Conservation (phyloP, 2,797 vertebrate genomes). For the Nannoperca australis region DNA sequence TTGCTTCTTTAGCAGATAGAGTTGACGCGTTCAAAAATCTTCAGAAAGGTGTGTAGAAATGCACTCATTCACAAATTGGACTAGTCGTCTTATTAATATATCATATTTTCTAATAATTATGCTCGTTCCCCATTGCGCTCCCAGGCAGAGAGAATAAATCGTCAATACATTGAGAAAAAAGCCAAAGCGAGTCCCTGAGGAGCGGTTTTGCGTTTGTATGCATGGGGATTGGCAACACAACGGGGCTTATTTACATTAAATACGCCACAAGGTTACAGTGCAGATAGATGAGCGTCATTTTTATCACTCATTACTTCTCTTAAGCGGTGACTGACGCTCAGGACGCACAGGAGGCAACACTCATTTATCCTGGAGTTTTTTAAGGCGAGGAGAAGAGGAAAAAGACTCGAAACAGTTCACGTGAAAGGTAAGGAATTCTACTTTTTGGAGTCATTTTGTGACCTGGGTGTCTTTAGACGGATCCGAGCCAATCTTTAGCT, state of each 20-base stretch:
- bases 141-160: constrained; percentile 91
- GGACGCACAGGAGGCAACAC: constrained; percentile 88
- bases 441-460: constrained; percentile 72
- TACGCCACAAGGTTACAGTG: constrained; percentile 99
- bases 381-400: constrained; percentile 84
- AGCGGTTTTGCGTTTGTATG: constrained; percentile 91
- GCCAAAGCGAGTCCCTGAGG: constrained; percentile 88
- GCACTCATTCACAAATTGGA: constrained; percentile 70
- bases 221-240: constrained; percentile 95
- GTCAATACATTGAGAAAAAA: constrained; percentile 84
- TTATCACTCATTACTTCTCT: constrained; percentile 98
- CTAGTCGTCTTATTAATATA: constrained; percentile 89
- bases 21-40: constrained; percentile 55
- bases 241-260: constrained; percentile 99
- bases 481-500: constrained; percentile 82
- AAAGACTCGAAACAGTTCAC: constrained; percentile 90
- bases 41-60: constrained; percentile 84
- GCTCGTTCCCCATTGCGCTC: constrained; percentile 88
- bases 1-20: constrained; percentile 50
- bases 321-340: constrained; percentile 94
- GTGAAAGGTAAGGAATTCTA: constrained; percentile 90
- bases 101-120: constrained; percentile 95
- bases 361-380: constrained; percentile 91
- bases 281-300: constrained; percentile 98
- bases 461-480: constrained; percentile 72